Evolutionary conservation across 2,888 invertebrate genomes (phyloP).

Genomic region (Stratiomys singularior): DNA sequence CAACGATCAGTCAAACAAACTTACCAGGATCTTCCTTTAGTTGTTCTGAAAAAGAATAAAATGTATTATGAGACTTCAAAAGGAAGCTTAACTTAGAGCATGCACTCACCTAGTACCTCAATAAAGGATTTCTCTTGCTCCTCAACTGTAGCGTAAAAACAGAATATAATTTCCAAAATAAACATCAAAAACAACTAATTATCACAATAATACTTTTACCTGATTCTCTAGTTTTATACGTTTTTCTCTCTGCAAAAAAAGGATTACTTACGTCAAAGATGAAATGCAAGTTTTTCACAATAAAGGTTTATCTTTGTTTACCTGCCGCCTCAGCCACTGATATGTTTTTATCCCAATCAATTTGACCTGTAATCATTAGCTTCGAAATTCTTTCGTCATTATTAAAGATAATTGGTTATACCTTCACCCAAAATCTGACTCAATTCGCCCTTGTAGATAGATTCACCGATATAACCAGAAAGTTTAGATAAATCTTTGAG

Average conservation of each 20-base stretch:
- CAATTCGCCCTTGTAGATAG: background rate
- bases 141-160: background rate
- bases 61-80: too few relatives aligned
- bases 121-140: background rate
- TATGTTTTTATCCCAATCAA: slow-evolving; percentile 27
- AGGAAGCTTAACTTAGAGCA: background rate
- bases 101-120: background rate
- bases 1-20: too few relatives aligned
- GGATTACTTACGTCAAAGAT: too few relatives aligned
- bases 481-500: slow-evolving; percentile 14
- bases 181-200: too few relatives aligned
- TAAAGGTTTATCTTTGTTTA: too few relatives aligned
- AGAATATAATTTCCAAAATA: too few relatives aligned
- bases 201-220: too few relatives aligned
- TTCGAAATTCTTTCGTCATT: background rate
- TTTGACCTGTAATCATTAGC: background rate
- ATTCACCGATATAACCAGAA: background rate
- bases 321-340: too few relatives aligned
- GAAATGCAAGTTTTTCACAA: too few relatives aligned
- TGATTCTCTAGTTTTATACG: too few relatives aligned
- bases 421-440: slow-evolving; percentile 3
- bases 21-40: slow-evolving; percentile 11
- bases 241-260: too few relatives aligned
- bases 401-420: background rate
- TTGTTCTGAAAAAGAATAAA: background rate